phyloP scores from a whole-genome alignment of 2,113 vertebrate genomes.

The Corythornis madagascariensis region DNA sequence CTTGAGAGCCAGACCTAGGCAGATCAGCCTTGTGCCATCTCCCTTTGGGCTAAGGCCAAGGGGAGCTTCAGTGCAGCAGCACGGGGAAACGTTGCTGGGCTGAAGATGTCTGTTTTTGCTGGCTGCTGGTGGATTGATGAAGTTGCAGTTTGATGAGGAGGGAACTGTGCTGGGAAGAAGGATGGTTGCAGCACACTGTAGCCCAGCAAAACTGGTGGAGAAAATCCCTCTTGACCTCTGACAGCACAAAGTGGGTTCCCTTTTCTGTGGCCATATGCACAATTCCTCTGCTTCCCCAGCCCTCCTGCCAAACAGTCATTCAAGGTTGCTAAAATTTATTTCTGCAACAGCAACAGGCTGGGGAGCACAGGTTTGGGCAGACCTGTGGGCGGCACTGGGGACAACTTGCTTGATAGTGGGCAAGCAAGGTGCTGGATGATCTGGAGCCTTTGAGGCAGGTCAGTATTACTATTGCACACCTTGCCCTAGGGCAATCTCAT shows the following conservation, averaged over 20 bases:
- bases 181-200: not conserved
- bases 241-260: not conserved
- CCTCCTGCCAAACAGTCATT: not conserved
- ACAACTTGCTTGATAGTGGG: accelerated
- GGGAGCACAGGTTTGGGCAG: not conserved
- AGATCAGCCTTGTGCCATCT: accelerated
- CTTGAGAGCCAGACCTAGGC: not conserved
- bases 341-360: not conserved
- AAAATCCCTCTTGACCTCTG: not conserved
- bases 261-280: not conserved
- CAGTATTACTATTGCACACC: not conserved
- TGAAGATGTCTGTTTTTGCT: not conserved
- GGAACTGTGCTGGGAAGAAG: not conserved
- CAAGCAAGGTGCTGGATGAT: not conserved
- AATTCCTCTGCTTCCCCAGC: accelerated
- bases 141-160: not conserved
- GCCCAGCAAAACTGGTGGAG: not conserved
- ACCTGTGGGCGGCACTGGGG: not conserved
- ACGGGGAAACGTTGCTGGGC: not conserved
- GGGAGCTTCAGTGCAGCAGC: not conserved
- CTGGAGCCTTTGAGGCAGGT: not conserved
- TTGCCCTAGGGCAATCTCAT: accelerated
- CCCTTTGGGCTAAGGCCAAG: not conserved
- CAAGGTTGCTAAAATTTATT: not conserved
- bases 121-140: not conserved